Conservation (phyloP, 2,888 invertebrate species). For the Chloroclystis v-ata region DNA sequence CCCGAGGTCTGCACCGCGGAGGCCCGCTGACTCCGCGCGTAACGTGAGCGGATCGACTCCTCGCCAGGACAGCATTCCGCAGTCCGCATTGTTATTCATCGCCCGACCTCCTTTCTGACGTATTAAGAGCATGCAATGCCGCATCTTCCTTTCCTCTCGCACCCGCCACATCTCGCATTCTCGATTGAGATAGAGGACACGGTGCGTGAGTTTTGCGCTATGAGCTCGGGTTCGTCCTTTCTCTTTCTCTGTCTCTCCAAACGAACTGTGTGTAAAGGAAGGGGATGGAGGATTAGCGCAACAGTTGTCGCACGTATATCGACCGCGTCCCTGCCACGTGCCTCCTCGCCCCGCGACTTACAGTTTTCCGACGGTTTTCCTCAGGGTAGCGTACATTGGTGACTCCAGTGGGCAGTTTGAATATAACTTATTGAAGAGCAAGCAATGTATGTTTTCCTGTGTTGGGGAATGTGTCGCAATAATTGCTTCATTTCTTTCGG, state of each 20-base stretch:
- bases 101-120: slow-evolving; percentile 72
- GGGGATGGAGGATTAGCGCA: slow-evolving; percentile 56
- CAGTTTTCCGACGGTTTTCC: slow-evolving; percentile 36
- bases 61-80: slow-evolving; percentile 72
- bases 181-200: slow-evolving; percentile 40
- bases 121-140: slow-evolving; percentile 68
- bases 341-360: slow-evolving; percentile 42
- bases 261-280: slow-evolving; percentile 19
- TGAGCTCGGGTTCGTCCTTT: slow-evolving; percentile 53
- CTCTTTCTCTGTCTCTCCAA: slow-evolving; percentile 36
- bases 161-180: slow-evolving; percentile 20
- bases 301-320: slow-evolving; percentile 73
- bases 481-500: slow-evolving; percentile 55
- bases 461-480: slow-evolving; percentile 30
- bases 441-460: slow-evolving; percentile 28
- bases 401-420: slow-evolving; percentile 25
- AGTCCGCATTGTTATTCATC: slow-evolving; percentile 77
- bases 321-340: slow-evolving; percentile 64
- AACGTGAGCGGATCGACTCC: slow-evolving; percentile 35
- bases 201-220: slow-evolving; percentile 69
- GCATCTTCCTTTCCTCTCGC: slow-evolving; percentile 56
- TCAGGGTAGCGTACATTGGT: slow-evolving; percentile 33
- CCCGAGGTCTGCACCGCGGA: not conserved
- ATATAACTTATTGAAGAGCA: too few species aligned
- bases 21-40: slow-evolving; percentile 1